Evolutionary conservation across 2,888 invertebrate species (phyloP).

Genomic region (Dinocampus coccinellae): DNA sequence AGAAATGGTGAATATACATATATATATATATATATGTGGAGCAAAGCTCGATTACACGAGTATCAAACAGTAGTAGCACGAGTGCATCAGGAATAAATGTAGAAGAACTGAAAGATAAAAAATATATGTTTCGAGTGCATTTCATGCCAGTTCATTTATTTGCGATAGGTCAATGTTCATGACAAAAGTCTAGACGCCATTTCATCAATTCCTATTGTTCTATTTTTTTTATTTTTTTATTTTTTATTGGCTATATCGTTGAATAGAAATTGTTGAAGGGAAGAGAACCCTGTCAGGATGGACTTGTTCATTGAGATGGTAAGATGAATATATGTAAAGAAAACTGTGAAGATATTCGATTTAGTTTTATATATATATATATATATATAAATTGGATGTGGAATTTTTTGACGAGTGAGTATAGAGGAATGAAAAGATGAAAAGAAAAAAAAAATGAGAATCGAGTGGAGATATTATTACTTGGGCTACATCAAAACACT

Average conservation of each 20-base stretch:
- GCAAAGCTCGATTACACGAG: neutral
- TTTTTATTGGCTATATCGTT: neutral
- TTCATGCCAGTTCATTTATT: neutral
- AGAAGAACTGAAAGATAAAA: neutral
- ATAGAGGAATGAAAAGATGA: neutral
- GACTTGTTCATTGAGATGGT: neutral
- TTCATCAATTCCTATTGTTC: neutral
- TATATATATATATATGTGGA: neutral
- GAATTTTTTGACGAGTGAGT: neutral
- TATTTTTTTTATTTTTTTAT: neutral
- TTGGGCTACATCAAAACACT: constrained; percentile 3
- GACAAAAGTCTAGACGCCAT: neutral
- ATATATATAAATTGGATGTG: neutral
- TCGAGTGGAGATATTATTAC: neutral
- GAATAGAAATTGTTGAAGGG: neutral
- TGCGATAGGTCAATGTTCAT: neutral
- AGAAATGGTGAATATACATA: neutral
- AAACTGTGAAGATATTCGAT: neutral
- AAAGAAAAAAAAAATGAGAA: too few species aligned
- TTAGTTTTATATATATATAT: neutral
- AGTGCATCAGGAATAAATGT: neutral
- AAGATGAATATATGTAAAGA: neutral
- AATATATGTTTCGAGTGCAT: neutral
- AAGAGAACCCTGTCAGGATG: neutral
- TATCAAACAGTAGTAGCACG: neutral